Evolutionary conservation across 53 echinoderm and acorn worm genomes (phyloP).

Genomic region (Henricia sp.): DNA sequence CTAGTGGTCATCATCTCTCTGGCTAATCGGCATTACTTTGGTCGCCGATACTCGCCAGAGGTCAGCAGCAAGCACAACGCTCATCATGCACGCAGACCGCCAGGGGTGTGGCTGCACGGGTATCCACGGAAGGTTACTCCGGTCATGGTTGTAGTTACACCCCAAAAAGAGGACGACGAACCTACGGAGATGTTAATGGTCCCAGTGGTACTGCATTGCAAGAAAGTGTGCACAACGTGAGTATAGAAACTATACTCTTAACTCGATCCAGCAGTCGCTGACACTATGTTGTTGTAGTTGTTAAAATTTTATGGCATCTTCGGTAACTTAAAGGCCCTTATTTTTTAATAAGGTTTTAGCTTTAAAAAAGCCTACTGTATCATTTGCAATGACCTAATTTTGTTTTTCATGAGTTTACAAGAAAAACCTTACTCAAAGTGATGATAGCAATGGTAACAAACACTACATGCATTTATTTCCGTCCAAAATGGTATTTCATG

Average conservation of each 20-base stretch:
- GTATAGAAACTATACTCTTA: neutral
- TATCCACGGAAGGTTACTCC: slow-evolving; percentile 9
- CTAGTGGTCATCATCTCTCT: slow-evolving; percentile 42
- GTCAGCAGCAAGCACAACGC: neutral
- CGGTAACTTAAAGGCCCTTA: too few species aligned
- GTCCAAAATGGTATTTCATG: too few species aligned
- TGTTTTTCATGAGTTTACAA: too few species aligned
- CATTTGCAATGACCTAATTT: too few species aligned
- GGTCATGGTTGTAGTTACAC: slow-evolving; percentile 25
- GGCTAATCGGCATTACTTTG: slow-evolving; percentile 27
- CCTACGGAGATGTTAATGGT: slow-evolving; percentile 45
- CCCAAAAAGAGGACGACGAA: slow-evolving; percentile 20
- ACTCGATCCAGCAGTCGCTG: too few species aligned
- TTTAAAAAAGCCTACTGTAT: too few species aligned
- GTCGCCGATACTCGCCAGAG: slow-evolving; percentile 21
- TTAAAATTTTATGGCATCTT: too few species aligned
- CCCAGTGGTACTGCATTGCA: slow-evolving; percentile 41
- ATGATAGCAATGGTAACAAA: too few species aligned
- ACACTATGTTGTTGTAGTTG: too few species aligned
- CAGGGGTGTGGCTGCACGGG: neutral
- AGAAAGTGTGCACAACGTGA: slow-evolving; percentile 31
- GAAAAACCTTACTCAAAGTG: too few species aligned
- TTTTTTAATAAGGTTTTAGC: too few species aligned
- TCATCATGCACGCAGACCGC: neutral
- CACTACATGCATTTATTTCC: too few species aligned